phyloP scores from a whole-genome alignment of 2,113 vertebrate species.

The Sinocyclocheilus anshuiensis region DNA sequence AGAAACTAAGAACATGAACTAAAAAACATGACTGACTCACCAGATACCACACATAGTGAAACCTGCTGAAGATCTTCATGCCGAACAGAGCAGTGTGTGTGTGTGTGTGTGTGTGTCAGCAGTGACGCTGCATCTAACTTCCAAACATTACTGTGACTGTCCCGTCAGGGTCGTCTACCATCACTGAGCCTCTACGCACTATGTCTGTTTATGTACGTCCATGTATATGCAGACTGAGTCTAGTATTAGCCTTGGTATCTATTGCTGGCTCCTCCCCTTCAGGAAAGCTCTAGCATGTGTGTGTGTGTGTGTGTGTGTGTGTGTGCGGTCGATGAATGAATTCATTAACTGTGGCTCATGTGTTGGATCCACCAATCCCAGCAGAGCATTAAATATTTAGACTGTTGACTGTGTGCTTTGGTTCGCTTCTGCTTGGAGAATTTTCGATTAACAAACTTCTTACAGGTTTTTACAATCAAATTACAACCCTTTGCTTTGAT shows the following conservation, averaged over 20 bases:
- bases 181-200: background rate
- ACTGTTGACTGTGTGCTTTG: background rate
- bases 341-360: conserved; percentile 24
- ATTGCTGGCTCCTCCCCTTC: conserved; percentile 19
- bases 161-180: background rate
- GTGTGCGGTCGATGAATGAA: background rate
- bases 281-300: background rate
- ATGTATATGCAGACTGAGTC: conserved; percentile 13
- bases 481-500: background rate
- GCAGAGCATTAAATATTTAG: conserved; percentile 24
- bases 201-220: conserved; percentile 10
- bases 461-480: too few species aligned
- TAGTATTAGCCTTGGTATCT: background rate
- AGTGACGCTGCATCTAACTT: conserved; percentile 11
- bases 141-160: background rate
- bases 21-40: conserved; percentile 72
- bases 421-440: background rate
- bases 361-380: background rate
- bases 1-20: background rate
- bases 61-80: conserved; percentile 86
- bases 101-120: conserved; percentile 15
- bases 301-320: conserved; percentile 13
- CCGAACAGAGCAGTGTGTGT: conserved; percentile 35
- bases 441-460: background rate
- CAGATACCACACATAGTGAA: conserved; percentile 88